Base-by-base conservation (phyloP, 2,888 invertebrate species). In the Sarcophaga rosellei region DNA sequence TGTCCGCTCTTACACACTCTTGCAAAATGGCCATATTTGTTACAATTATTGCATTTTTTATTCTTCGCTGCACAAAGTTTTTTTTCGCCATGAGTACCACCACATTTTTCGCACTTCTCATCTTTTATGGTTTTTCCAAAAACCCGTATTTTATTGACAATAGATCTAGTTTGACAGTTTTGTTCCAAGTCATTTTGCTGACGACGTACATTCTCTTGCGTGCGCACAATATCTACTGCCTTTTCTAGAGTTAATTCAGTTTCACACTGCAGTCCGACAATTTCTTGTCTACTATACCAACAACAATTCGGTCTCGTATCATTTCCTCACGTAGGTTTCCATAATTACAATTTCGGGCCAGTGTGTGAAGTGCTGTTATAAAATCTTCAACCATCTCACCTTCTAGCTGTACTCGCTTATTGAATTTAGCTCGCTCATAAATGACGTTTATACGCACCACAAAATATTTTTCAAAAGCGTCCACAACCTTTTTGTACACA, bases 381-480 rank as follows among this genome's bases (percentile, higher is more conserved):
- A 85, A 87, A 72, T 69, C 57, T 59, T 70, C 70, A 17, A 63
- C 57, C 75, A 57, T 53, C 57, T 57, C 75, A n/a, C 20, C 57
- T n/a, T n/a, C n/a, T n/a, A 75, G 25, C 53, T 72, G 72, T n/a
- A 15, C 21, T 23, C 45, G 25, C 23, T 23, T 62, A 25, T 70
- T 70, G n/a, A 86, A 83, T 63, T 65, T 80, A 10, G 79, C 84
- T 12, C 84, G 70, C 59, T 84, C 80, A 59, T 80, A 84, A 25
- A 84, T 79, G 17, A 84, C 74, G 47, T 84, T 74, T 8, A 47
- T 63, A 57, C 65, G 76, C 8, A 81, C 68, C 17, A 81, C 66
- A 61, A 85, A 81, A 75, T 78, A 73, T 61, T 79, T 74, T 23
- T 78, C 72, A 21, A 86, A 72, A 12, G 80, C 79, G 5, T 57